Conservation (phyloP, 2,113 vertebrate species). For the Pantherophis guttatus region DNA sequence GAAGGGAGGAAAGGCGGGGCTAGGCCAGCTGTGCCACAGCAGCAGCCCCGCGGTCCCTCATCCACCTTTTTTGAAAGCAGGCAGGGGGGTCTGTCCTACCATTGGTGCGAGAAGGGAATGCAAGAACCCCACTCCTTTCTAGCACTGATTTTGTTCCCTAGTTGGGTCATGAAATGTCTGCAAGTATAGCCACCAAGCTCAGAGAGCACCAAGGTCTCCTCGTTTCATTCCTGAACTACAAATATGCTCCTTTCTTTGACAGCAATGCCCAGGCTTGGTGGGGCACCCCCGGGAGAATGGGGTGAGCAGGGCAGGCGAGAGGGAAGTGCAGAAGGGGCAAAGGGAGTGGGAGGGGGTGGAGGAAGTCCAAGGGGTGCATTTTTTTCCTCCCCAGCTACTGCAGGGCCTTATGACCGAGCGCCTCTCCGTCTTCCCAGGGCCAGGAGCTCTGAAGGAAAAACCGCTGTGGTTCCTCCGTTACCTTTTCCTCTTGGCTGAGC, state of each 20-base stretch:
- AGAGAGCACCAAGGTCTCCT: no score
- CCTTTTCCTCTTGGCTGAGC: constrained; percentile 97
- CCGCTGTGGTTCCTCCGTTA: constrained; percentile 64
- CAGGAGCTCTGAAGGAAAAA: not conserved
- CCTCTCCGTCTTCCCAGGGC: not conserved
- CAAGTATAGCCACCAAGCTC: no score
- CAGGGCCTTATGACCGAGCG: not conserved
- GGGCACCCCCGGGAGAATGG: not conserved
- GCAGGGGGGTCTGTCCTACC: not conserved
- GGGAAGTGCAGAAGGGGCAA: not conserved
- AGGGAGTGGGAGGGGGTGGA: not conserved
- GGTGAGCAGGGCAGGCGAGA: not conserved
- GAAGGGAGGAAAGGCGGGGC: constrained; percentile 24
- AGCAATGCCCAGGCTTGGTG: not conserved
- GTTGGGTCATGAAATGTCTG: no score
- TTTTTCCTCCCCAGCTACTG: rapidly evolving
- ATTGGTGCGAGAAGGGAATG: not conserved
- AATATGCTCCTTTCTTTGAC: not conserved
- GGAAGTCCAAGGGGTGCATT: not conserved
- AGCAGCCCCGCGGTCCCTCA: not conserved
- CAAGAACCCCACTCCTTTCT: not conserved
- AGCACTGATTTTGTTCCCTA: no score
- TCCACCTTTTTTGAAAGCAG: not conserved
- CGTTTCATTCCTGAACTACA: not conserved
- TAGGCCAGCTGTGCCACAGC: not conserved